Percentiles rank a stretch among this genome's conserved stretches.
phyloP scores from a whole-genome alignment of 2,888 invertebrate genomes.

The Drosophila dives region DNA sequence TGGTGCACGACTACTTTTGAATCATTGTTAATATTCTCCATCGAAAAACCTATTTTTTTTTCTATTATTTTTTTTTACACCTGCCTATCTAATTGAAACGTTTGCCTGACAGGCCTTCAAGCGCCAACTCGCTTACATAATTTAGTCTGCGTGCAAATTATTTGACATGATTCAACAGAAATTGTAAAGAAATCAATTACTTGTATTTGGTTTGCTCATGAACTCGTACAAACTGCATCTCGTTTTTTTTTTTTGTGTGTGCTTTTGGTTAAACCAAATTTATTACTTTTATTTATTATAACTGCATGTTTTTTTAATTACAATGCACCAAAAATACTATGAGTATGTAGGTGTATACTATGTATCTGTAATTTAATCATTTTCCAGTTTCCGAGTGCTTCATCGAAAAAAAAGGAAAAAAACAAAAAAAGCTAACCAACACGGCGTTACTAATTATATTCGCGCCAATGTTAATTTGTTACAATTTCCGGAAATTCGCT shows the following conservation, averaged over 20 bases:
- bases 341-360: conserved; percentile 12
- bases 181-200: conserved; percentile 10
- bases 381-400: conserved; percentile 24
- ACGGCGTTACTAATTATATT: conserved; percentile 81
- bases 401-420: not conserved
- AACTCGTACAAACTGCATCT: conserved; percentile 24
- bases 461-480: conserved; percentile 81
- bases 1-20: not conserved
- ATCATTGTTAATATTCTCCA: not conserved
- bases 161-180: conserved; percentile 73
- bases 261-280: not conserved
- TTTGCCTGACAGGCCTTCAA: conserved; percentile 44
- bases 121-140: conserved; percentile 37
- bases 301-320: conserved; percentile 36
- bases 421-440: conserved; percentile 47
- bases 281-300: conserved; percentile 15
- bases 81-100: conserved; percentile 30
- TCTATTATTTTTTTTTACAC: conserved; percentile 3
- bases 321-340: conserved; percentile 14
- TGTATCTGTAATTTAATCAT: conserved; percentile 31
- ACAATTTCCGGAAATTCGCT: conserved; percentile 82
- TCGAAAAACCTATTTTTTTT: not conserved
- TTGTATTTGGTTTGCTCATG: conserved; percentile 12
- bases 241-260: not conserved
- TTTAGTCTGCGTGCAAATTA: conserved; percentile 58